Base-by-base conservation (phyloP, 2,113 vertebrate genomes). In the Machaerirhynchus nigripectus region DNA sequence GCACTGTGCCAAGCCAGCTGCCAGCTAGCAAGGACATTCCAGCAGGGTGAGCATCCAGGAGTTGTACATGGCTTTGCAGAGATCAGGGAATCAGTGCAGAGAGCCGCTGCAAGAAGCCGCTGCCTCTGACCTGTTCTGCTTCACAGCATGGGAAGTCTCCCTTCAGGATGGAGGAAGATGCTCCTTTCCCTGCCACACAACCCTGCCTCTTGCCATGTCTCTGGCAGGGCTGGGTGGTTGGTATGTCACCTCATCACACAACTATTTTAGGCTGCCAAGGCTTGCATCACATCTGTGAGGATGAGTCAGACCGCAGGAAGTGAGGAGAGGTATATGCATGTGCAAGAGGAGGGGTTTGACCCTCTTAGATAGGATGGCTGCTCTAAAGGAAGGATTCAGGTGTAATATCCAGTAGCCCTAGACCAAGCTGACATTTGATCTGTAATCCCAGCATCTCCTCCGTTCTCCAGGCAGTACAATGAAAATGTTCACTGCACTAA, bases 61-160 rank as follows among this genome's bases (percentile, higher is more conserved):
- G 30, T 2, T 6, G 2, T 10, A 23, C 0, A 0, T 16, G 20
- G 46, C 39, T 69, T 91, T 46, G 20, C 40, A 76, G 61, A 47
- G 27, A 14, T 42, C 65, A 42, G 31, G 37, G 44, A 70, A 26
- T 0, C 2, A 4, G 22, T 49, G 3, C 46, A 68, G n/a, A 44
- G 31, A 82, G 44, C 9, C 2, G 1, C 21, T 57, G 60, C 0
- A 1, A 65, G 39, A 42, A 77, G 52, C 37, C 0, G 0, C 52
- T 84, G 63, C 17, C 65, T 15, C 60, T 55, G 76, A 40, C 50
- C 56, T 47, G 17, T 28, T 52, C 13, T 35, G 23, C 52, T 74
- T 39, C 39, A 30, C 44, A 56, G 42, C 65, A 42, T 1, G 8
- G 16, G 31, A 81, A 64, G 5, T 16, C 7, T 81, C 80, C 59